Evolutionary conservation across 2,888 invertebrate species (phyloP), one percentile per base, ranked within the genome.

Genomic region (Chelonus formosanus): DNA sequence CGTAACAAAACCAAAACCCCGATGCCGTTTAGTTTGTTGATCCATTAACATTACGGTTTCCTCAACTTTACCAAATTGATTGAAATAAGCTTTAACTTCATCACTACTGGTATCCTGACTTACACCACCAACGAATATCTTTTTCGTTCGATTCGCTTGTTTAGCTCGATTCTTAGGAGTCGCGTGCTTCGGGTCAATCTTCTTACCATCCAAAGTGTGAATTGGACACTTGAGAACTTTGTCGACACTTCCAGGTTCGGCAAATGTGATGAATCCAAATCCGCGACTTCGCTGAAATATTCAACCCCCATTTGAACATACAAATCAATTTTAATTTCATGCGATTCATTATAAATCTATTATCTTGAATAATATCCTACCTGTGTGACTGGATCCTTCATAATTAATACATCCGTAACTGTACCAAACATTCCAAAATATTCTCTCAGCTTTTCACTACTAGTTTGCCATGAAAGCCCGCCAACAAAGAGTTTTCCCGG

Each of bases 41-140:
- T 95, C 95, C 95, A 95, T 95, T 74, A 95, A 88, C 95, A 95
- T 95, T 20, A 95, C 95, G 36, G 95, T 94, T 85, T 95, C 95
- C 82, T 95, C 95, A 31, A 94, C 95, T 80, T 92, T 91, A 20
- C 95, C 95, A 84, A 94, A 95, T 85, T 95, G 94, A 73, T 91
- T 90, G 88, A 95, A 95, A 85, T 95, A 95, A 45, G 92, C 92
- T 84, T 94, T 92, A 5, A 95, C 95, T 85, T 95, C 95, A 65
- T 95, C 95, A 62, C 94, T 93, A 40, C 94, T 93, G 2, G 95
- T 95, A 86, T 95, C 95, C 84, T 95, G 95, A 65, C 94, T 94
- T 69, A 95, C 95, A 65, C 95, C 95, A 62, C 95, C 95, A 34
- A 95, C 95, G 85, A 95, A 95, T 74, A 95, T 95, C 87, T 95